phyloP scores from a whole-genome alignment of 2,888 invertebrate genomes.

The Acanthococcus lagerstroemiae region DNA sequence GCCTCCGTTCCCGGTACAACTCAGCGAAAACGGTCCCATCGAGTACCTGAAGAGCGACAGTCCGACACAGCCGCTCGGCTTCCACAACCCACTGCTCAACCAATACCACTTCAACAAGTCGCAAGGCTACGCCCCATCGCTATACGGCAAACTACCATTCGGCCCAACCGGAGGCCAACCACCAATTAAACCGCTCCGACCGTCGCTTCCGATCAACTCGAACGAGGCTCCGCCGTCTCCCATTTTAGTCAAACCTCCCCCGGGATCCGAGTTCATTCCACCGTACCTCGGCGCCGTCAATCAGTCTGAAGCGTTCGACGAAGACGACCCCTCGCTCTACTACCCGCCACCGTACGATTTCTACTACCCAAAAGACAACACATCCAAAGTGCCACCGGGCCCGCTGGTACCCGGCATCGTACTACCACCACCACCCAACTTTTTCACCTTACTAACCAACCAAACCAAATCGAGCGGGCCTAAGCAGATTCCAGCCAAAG shows the following conservation, averaged over 20 bases:
- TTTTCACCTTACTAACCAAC: slow-evolving; percentile 55
- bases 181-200: slow-evolving; percentile 45
- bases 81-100: slow-evolving; percentile 31
- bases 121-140: slow-evolving; percentile 23
- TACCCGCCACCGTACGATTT: slow-evolving; percentile 87
- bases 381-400: slow-evolving; percentile 64
- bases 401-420: slow-evolving; percentile 82
- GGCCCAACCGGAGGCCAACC: slow-evolving; percentile 49
- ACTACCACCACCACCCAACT: slow-evolving; percentile 76
- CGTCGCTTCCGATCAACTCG: slow-evolving; percentile 39
- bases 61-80: slow-evolving; percentile 48
- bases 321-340: slow-evolving; percentile 82
- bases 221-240: slow-evolving; percentile 42
- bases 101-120: not conserved
- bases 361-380: slow-evolving; percentile 68
- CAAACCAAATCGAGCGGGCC: not conserved
- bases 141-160: slow-evolving; percentile 51
- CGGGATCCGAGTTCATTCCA: slow-evolving; percentile 55
- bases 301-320: slow-evolving; percentile 67
- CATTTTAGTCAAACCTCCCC: slow-evolving; percentile 34
- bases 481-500: not conserved
- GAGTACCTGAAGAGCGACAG: slow-evolving; percentile 69
- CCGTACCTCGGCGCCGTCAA: slow-evolving; percentile 48
- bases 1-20: slow-evolving; percentile 87
- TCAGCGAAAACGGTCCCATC: slow-evolving; percentile 73